phyloP scores from a whole-genome alignment of 2,797 vertebrate species.

The Tapirus indicus region DNA sequence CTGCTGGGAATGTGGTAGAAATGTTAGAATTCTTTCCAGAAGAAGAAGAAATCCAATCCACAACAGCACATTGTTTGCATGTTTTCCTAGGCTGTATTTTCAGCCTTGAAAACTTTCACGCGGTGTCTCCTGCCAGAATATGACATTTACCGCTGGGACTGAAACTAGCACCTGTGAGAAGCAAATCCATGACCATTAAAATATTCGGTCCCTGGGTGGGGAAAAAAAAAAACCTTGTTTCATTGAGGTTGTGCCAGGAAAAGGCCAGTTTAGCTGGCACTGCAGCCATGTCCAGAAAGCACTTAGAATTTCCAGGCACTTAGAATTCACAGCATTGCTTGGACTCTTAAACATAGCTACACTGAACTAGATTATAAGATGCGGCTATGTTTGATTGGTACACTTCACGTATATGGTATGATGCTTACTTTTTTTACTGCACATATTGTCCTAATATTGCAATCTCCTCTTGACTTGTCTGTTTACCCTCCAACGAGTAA shows the following conservation, averaged over 20 bases:
- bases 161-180: constrained; percentile 66
- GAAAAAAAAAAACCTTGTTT: constrained; percentile 40
- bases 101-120: constrained; percentile 56
- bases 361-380: neutral
- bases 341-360: neutral
- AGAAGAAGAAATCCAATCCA: constrained; percentile 64
- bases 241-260: constrained; percentile 51
- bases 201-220: neutral
- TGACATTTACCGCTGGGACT: neutral
- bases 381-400: neutral
- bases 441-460: neutral
- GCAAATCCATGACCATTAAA: constrained; percentile 39
- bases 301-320: neutral
- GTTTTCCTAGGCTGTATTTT: constrained; percentile 72
- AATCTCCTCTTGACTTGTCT: neutral
- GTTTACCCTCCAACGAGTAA: neutral
- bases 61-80: constrained; percentile 68
- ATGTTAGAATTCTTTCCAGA: constrained; percentile 77
- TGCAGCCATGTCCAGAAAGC: neutral
- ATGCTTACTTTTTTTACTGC: neutral
- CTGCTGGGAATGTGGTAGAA: constrained; percentile 70
- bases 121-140: neutral
- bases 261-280: constrained; percentile 29
- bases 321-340: neutral
- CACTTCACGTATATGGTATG: neutral